phyloP scores from a whole-genome alignment of 1,140 invertebrate species.

The Bombus sibiricus region DNA sequence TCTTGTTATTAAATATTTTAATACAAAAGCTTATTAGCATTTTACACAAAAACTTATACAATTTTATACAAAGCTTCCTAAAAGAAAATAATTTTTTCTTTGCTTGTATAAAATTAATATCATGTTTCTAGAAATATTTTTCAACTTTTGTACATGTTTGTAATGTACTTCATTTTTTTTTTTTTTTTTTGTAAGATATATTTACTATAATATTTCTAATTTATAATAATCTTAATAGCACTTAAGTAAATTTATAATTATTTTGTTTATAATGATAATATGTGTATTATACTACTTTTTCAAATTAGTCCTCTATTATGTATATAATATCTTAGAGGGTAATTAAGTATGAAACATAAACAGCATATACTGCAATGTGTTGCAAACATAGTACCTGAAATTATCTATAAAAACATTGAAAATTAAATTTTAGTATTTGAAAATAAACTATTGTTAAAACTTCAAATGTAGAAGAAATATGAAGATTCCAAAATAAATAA shows the following conservation, averaged over 20 bases:
- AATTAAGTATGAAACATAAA: neutral
- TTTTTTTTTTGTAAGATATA: neutral
- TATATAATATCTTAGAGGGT: neutral
- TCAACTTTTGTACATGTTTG: neutral
- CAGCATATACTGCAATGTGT: neutral
- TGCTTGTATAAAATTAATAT: neutral
- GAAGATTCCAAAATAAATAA: neutral
- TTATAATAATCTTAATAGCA: neutral
- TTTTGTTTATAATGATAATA: neutral
- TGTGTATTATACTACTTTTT: neutral
- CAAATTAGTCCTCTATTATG: neutral
- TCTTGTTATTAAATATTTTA: neutral
- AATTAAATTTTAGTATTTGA: neutral
- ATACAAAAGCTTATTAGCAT: neutral
- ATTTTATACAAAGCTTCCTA: neutral
- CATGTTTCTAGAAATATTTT: neutral
- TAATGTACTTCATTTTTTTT: neutral
- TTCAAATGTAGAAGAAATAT: neutral
- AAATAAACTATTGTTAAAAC: neutral
- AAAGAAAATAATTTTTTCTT: neutral
- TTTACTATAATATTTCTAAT: neutral
- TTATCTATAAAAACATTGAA: neutral
- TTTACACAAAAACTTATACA: neutral
- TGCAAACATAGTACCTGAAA: slow-evolving; percentile 2
- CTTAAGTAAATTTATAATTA: neutral